Percentiles rank a stretch among this genome's conserved stretches.
Evolutionary conservation across 2,888 invertebrate species (phyloP).

Genomic region (Pachymerium ferrugineum): DNA sequence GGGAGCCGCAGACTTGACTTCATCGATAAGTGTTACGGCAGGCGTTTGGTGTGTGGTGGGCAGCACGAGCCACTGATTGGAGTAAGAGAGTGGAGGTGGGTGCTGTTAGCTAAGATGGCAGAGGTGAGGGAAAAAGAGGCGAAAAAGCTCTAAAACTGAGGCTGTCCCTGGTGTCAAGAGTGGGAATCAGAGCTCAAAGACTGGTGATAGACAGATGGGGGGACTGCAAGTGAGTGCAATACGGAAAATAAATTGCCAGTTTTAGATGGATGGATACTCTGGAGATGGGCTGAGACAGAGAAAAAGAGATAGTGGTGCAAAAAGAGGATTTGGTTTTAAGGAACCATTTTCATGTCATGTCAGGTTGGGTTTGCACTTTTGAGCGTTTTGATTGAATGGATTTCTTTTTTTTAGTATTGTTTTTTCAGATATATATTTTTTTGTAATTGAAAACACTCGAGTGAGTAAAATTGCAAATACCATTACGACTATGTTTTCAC

Average conservation of each 20-base stretch:
- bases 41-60: not conserved
- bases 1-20: not conserved
- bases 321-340: not conserved
- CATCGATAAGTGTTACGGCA: constrained; percentile 29
- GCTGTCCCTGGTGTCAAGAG: not conserved
- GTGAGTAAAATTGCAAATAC: too few species aligned
- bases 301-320: not conserved
- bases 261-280: not conserved
- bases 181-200: not conserved
- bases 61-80: constrained; percentile 16
- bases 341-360: not conserved
- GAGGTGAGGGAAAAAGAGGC: not conserved
- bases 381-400: not conserved
- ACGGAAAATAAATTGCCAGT: not conserved
- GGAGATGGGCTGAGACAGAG: not conserved
- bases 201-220: not conserved
- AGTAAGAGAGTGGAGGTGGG: not conserved
- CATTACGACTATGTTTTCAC: too few species aligned
- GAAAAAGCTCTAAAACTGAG: not conserved
- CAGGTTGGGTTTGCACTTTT: not conserved
- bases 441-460: not conserved
- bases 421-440: not conserved
- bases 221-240: not conserved
- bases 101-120: not conserved
- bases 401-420: not conserved